Evolutionary conservation across 1,140 invertebrate genomes (phyloP).

Genomic region (Bombus terrestris): DNA sequence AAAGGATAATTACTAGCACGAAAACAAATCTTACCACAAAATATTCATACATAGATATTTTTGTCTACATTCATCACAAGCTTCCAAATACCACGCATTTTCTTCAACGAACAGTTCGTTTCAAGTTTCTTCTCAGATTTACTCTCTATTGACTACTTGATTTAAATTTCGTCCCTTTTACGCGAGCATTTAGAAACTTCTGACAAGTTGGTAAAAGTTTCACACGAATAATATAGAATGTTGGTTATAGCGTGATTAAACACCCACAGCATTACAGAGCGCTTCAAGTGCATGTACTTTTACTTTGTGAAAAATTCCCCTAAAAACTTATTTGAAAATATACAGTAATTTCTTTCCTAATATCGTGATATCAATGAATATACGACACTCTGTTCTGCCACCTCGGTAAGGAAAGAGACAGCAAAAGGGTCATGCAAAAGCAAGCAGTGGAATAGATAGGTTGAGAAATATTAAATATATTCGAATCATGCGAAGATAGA

Average conservation of each 20-base stretch:
- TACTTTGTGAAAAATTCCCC: not conserved
- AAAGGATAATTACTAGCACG: no score
- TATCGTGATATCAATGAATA: not conserved
- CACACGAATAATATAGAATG: slow-evolving; percentile 13
- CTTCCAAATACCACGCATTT: not conserved
- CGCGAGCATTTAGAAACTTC: not conserved
- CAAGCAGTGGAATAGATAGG: slow-evolving; percentile 20
- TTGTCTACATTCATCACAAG: not conserved
- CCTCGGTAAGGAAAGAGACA: slow-evolving; percentile 36
- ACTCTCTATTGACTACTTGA: not conserved
- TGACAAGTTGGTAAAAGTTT: not conserved
- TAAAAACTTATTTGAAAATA: not conserved
- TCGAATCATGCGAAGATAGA: slow-evolving; percentile 55
- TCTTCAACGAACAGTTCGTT: not conserved
- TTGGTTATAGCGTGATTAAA: slow-evolving; percentile 23
- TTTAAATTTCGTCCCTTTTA: not conserved
- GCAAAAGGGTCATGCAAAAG: slow-evolving; percentile 40
- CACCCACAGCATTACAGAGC: slow-evolving; percentile 37
- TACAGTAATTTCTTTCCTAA: not conserved
- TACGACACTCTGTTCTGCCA: slow-evolving; percentile 23
- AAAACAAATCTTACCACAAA: no score
- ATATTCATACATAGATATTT: not conserved
- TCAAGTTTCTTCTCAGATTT: not conserved
- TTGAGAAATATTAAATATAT: slow-evolving; percentile 26
- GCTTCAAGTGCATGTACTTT: not conserved